Percentiles rank a stretch among this genome's conserved stretches.
Evolutionary conservation across 1,140 invertebrate genomes (phyloP).

Genomic region (Heterodera carotae): DNA sequence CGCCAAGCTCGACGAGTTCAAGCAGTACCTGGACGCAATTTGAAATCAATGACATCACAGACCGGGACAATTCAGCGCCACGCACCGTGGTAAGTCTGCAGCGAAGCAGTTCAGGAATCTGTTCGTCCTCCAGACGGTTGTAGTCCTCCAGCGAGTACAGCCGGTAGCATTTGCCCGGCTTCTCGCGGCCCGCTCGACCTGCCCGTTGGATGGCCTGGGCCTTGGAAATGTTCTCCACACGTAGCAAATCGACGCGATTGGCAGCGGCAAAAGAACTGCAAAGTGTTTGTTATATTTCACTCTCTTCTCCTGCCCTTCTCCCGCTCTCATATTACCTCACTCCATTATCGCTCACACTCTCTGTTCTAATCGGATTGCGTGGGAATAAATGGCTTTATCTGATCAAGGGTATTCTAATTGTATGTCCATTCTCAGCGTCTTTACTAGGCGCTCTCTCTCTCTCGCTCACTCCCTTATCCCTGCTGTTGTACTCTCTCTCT

Average conservation of each 20-base stretch:
- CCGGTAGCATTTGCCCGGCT: conserved; percentile 68
- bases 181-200: conserved; percentile 69
- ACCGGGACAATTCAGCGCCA: not conserved
- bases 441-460: no score
- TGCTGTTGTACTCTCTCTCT: not conserved
- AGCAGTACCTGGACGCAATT: conserved; percentile 65
- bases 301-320: no score
- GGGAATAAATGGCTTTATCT: no score
- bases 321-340: no score
- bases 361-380: no score
- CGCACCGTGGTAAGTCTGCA: not conserved
- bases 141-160: conserved; percentile 66
- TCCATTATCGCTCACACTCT: no score
- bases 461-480: no score
- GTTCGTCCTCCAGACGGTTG: conserved; percentile 41
- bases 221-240: conserved; percentile 61
- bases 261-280: conserved; percentile 49
- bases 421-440: no score
- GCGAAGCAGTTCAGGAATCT: conserved; percentile 51
- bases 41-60: no score
- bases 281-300: no score
- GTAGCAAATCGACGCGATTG: conserved; percentile 52
- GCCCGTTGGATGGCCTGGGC: conserved; percentile 65
- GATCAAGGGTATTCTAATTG: no score
- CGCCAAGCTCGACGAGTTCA: conserved; percentile 68